Base-by-base conservation (phyloP, 1,140 invertebrate genomes). In the Globodera rostochiensis region DNA sequence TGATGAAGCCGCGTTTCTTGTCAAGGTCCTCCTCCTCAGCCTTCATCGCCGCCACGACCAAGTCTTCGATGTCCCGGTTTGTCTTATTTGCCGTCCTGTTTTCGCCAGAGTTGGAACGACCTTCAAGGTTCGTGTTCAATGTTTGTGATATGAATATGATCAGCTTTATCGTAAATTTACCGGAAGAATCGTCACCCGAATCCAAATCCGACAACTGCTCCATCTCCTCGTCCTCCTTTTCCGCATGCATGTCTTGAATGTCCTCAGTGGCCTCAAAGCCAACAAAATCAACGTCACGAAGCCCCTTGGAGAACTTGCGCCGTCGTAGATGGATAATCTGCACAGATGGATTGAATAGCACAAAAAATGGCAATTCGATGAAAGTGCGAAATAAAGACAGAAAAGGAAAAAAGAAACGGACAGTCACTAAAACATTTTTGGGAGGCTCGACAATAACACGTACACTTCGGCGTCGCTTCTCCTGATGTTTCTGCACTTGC, bases 1-100 rank as follows among this genome's bases (percentile, higher is more conserved):
- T 98, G 86, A 98, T 94, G 91, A 98, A 99, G 70, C 97, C 97
- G 84, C 93, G 93, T 49, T 94, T 94, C 91, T 98, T 98, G 91
- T 98, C 96, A 45, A 97, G 91, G 80, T 94, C 91, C 89, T 94
- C 94, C 88, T 95, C 94, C 49, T 94, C 93, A 87, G 36, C 71
- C 70, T 83, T 83, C 60, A 78, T 92, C 19, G 93, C 91, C 88
- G 95, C 94, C 76, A 93, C 92, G 60, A 96, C 91, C 6, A 94
- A 90, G 90, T 96, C 95, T 91, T 97, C 96, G 84, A 97, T 97
- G 89, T 97, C 96, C 19, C 90, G 88, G 6, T 91, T 85, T 82
- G 92, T 92, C 13, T 94, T 81, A 15, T 15, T 11, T 64, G 13
- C 19, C 57, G 19, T 64, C 19, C 57, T 13, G 11, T 67, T 67